Conservation (phyloP, 2,888 invertebrate genomes). For the Andrena hattorfiana region DNA sequence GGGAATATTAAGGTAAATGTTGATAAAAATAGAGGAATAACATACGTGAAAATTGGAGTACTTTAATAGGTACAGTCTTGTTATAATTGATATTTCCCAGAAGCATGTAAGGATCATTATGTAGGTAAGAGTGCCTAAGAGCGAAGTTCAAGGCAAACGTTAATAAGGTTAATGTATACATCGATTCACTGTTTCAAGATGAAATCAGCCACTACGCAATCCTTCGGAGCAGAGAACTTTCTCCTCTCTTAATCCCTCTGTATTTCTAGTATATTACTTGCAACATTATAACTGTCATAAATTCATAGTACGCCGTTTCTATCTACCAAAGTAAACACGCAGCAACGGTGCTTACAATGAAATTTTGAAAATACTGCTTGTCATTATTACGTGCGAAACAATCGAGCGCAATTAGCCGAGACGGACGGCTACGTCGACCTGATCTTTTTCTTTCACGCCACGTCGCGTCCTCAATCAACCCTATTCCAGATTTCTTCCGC, state of each 20-base stretch:
- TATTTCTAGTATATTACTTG: no score
- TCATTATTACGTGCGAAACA: not conserved
- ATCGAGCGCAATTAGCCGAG: not conserved
- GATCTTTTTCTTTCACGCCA: not conserved
- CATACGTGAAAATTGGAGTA: no score
- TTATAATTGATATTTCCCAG: not conserved
- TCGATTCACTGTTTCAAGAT: conserved; percentile 26
- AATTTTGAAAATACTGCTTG: no score
- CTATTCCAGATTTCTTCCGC: conserved; percentile 27
- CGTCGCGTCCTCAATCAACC: conserved; percentile 18
- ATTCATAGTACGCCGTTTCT: no score
- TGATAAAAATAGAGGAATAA: no score
- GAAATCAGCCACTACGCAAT: conserved; percentile 1
- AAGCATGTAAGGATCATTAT: conserved; percentile 6
- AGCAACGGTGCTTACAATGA: not conserved
- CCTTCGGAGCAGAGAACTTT: not conserved
- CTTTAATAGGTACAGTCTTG: not conserved
- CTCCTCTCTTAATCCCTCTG: no score
- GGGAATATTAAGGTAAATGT: not conserved
- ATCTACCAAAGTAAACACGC: not conserved
- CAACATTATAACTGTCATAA: no score
- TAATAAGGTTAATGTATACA: conserved; percentile 44
- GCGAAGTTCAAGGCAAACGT: conserved; percentile 53
- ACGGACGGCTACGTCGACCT: not conserved
- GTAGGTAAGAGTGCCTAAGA: conserved; percentile 26